phyloP scores from a whole-genome alignment of 2,113 vertebrate species.

The Mobula hypostoma region DNA sequence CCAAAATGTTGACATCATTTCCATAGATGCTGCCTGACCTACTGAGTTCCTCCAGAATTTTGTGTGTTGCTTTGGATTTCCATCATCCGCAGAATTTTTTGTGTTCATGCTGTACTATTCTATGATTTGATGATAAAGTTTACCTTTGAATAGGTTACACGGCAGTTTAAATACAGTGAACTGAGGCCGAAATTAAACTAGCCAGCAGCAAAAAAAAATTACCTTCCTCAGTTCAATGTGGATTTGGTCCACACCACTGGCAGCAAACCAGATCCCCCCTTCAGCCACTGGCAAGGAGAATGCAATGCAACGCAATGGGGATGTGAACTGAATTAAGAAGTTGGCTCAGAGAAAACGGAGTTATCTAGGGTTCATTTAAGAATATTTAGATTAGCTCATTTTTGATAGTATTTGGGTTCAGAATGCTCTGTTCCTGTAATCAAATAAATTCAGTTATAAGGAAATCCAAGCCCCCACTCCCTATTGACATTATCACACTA shows the following conservation, averaged over 20 bases:
- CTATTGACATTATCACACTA: background rate
- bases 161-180: background rate
- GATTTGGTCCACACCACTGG: background rate
- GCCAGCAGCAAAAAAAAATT: background rate
- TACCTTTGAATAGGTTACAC: no score
- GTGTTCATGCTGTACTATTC: no score
- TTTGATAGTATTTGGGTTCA: background rate
- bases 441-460: conserved; percentile 15
- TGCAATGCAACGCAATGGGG: background rate
- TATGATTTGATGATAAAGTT: background rate
- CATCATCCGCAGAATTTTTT: no score
- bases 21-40: no score
- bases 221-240: background rate
- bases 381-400: background rate
- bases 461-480: background rate
- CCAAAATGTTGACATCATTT: no score
- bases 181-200: background rate
- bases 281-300: conserved; percentile 14
- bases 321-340: conserved; percentile 10
- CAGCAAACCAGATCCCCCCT: background rate
- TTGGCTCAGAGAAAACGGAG: background rate
- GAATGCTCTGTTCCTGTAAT: background rate
- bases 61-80: no score
- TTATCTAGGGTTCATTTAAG: background rate
- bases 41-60: no score